These are phyloP conservation scores for Pristionchus fissidentatus DNA, from an alignment of 2,888 invertebrate genomes.

Conservation along the genomic window DNA sequence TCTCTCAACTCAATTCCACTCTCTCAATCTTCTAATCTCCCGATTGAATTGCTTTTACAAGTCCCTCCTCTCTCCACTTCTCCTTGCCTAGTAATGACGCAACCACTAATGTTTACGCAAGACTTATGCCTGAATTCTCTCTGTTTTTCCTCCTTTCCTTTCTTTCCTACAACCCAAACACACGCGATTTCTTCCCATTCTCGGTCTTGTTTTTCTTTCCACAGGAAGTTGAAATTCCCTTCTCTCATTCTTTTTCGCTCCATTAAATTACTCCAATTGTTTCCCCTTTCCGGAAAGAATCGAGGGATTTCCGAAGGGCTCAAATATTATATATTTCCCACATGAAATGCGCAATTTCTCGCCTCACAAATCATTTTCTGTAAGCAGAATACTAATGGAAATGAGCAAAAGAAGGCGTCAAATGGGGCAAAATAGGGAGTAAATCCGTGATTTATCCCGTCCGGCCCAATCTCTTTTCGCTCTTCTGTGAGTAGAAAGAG, in stretches of 20 bases:
- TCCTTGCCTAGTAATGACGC: neutral
- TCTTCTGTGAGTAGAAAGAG: slow-evolving; percentile 8
- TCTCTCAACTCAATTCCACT: too few species aligned
- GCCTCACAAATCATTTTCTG: too few species aligned
- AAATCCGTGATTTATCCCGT: slow-evolving; percentile 26
- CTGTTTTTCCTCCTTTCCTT: slow-evolving; percentile 6
- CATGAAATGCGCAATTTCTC: too few species aligned
- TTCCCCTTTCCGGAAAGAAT: neutral
- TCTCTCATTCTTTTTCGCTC: neutral
- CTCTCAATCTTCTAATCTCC: slow-evolving; percentile 12
- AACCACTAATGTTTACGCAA: slow-evolving; percentile 17
- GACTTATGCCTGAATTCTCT: neutral
- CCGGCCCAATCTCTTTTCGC: slow-evolving; percentile 6
- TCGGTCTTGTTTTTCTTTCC: neutral
- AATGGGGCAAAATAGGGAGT: neutral
- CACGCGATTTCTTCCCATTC: neutral
- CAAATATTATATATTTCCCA: neutral
- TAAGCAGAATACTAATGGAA: neutral
- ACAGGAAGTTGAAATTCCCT: slow-evolving; percentile 7
- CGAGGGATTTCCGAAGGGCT: neutral
- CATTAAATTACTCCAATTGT: slow-evolving; percentile 27
- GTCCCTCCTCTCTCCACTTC: neutral
- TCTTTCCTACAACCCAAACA: neutral
- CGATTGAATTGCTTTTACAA: slow-evolving; percentile 1
- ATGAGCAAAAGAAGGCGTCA: neutral